Evolutionary conservation across 2,888 invertebrate genomes (phyloP), one percentile per base, ranked within the genome.

Genomic region (Lasioglossum calceatum): DNA sequence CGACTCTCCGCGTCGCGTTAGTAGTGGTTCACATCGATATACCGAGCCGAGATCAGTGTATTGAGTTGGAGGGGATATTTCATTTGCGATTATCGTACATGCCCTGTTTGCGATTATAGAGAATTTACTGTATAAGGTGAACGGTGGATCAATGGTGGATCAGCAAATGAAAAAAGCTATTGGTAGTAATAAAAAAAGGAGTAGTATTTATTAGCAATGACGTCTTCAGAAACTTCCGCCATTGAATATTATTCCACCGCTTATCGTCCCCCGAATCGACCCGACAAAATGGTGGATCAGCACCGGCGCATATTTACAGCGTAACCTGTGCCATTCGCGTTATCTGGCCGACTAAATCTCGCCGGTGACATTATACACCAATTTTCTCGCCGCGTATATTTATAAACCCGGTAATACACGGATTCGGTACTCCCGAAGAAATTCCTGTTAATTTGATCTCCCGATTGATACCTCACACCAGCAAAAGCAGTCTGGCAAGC

Each of bases 381-480:
- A 70, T 70, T 42, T 39, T 23, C 39, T n/a, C 10, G 58, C 7
- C 10, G n/a, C 42, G 71, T 23, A 23, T 71, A 71, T 71, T 71
- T 71, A 71, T 71, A 71, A 23, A 23, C 10, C 70, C 14, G 4
- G 71, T 42, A 42, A 42, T 71, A 71, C 71, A n/a, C n/a, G 42
- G 39, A 71, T 42, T 4, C 42, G 5, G 1, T 4, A 4, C n/a
- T 42, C n/a, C 42, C 39, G 42, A 71, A 71, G 42, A 54, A 50
- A 74, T 74, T 54, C 36, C 32, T 74, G 50, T 54, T 74, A 54
- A 74, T 74, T 74, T 54, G 50, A 74, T 74, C 74, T 36, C 36
- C 23, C 50, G 74, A 54, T 74, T 54, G 74, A 74, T 74, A 74
- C 50, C 74, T 50, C 32, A n/a, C 50, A 50, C 54, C 32, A 54